Conservation (phyloP, 2,888 invertebrate genomes). For the Therioaphis trifolii region DNA sequence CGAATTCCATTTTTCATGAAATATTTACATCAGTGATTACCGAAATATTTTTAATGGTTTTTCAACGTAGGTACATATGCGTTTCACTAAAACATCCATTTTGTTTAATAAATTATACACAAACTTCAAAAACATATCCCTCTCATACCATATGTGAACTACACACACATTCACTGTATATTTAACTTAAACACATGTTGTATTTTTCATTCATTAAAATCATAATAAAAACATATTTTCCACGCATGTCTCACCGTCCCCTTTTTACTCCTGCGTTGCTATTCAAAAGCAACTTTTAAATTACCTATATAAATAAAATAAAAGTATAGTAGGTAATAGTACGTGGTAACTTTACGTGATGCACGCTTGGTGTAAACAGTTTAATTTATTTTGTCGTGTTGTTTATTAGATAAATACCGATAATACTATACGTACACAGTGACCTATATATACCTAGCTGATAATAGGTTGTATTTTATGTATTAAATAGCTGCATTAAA, state of each 20-base stretch:
- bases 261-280: background rate
- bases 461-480: no score
- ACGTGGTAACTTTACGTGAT: no score
- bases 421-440: no score
- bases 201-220: conserved; percentile 34
- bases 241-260: background rate
- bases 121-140: conserved; percentile 45
- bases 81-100: conserved; percentile 6
- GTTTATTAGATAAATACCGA: no score
- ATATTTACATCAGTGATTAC: background rate
- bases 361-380: no score
- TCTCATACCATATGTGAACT: conserved; percentile 35
- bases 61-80: background rate
- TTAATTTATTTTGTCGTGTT: no score
- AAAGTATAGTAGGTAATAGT: no score
- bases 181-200: conserved; percentile 31
- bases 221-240: conserved; percentile 15
- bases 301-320: no score
- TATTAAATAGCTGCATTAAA: no score
- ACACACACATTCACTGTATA: conserved; percentile 10
- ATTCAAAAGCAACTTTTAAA: no score
- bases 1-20: background rate
- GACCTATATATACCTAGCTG: no score
- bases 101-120: conserved; percentile 34
- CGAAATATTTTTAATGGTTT: conserved; percentile 25